Evolutionary conservation across 1,140 invertebrate species (phyloP).

Genomic region (Hylyphantes graminicola): DNA sequence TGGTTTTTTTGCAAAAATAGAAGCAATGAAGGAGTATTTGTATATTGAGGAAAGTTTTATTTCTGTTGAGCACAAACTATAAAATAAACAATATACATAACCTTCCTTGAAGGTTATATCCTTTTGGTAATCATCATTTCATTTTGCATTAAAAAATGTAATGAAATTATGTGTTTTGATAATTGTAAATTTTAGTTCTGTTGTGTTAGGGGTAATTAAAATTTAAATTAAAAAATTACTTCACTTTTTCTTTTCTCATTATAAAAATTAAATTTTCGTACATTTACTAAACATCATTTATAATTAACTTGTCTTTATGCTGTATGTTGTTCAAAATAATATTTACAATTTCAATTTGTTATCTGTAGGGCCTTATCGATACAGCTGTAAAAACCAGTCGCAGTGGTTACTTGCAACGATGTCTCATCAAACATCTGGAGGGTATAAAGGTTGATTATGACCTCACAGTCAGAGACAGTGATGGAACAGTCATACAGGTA

Average conservation of each 20-base stretch:
- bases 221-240: no score
- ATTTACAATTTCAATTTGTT: conserved; percentile 60
- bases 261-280: background rate
- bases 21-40: no score
- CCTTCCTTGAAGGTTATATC: no score
- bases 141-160: no score
- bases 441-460: conserved; percentile 92
- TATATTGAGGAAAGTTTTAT: no score
- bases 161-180: no score
- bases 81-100: no score
- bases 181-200: no score
- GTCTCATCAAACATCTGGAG: conserved; percentile 98
- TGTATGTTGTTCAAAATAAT: background rate
- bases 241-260: background rate
- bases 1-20: no score
- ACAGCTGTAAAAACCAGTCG: conserved; percentile 90
- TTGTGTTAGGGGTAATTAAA: no score
- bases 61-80: no score
- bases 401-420: conserved; percentile 97
- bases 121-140: no score
- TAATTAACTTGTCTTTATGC: background rate
- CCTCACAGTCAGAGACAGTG: conserved; percentile 92
- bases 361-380: conserved; percentile 74
- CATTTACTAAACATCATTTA: background rate
- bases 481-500: conserved; percentile 91